These are phyloP conservation scores for Zootermopsis nevadensis DNA, from an alignment of 2,888 invertebrate genomes.

Conservation along the genomic window DNA sequence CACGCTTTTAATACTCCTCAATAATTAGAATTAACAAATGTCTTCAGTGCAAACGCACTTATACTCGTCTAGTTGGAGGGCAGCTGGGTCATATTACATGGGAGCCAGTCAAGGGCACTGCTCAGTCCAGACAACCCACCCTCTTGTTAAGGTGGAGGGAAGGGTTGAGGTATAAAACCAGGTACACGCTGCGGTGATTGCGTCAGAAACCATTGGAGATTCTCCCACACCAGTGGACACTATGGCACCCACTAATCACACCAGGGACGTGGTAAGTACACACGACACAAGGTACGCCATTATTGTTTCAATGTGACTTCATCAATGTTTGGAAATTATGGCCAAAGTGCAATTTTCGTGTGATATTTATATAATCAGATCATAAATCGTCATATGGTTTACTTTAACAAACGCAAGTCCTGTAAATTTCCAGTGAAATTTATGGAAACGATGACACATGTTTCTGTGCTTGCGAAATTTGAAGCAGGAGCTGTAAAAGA, in stretches of 20 bases:
- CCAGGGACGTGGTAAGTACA: neutral
- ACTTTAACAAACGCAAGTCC: no score
- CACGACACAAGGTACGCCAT: neutral
- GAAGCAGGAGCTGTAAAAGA: no score
- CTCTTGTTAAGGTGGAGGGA: neutral
- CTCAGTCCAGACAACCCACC: slow-evolving; percentile 1
- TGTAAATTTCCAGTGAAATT: no score
- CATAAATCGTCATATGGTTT: no score
- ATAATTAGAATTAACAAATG: neutral
- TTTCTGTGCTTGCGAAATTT: no score
- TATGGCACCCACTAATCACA: neutral
- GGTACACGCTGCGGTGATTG: neutral
- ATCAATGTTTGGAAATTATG: no score
- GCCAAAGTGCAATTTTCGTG: no score
- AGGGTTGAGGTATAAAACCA: slow-evolving; percentile 24
- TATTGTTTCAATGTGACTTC: no score
- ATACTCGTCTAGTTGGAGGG: neutral
- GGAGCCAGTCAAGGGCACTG: neutral
- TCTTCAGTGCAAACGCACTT: neutral
- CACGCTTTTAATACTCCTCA: no score
- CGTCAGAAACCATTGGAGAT: slow-evolving; percentile 1
- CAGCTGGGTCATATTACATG: neutral
- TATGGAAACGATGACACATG: no score
- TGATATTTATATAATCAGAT: no score
- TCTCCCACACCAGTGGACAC: neutral